Evolutionary conservation across 2,888 invertebrate species (phyloP).

Genomic region (Drosophila nigricruria): DNA sequence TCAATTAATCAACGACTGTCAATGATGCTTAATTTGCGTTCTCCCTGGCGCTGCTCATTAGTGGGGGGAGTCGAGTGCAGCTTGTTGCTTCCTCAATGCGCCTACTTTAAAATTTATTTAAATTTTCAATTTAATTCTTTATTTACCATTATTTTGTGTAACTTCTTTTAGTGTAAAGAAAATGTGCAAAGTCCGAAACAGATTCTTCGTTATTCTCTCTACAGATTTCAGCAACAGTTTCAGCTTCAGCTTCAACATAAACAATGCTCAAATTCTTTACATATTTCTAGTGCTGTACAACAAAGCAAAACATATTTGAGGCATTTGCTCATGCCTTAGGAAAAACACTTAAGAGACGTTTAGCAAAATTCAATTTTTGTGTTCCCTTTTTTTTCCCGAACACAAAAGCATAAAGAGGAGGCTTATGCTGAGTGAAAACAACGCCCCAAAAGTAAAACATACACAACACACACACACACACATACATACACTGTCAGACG

Average conservation of each 20-base stretch:
- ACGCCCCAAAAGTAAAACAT: conserved; percentile 70
- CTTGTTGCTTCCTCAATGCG: conserved; percentile 46
- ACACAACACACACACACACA: conserved; percentile 32
- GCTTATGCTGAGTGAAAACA: conserved; percentile 50
- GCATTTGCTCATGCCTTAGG: conserved; percentile 29
- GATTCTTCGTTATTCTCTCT: background rate
- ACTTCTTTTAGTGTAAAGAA: background rate
- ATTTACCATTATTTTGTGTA: background rate
- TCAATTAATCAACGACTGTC: conserved; percentile 77
- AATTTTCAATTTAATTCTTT: conserved; percentile 18
- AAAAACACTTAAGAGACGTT: conserved; percentile 62
- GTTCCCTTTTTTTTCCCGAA: conserved; percentile 25
- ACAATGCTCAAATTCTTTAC: conserved; percentile 10
- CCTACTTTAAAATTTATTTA: conserved; percentile 5
- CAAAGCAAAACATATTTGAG: conserved; percentile 60
- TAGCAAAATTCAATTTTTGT: conserved; percentile 63
- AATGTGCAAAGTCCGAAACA: background rate
- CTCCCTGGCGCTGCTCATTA: background rate
- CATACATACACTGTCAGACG: conserved; percentile 24
- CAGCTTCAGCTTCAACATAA: background rate
- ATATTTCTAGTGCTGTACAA: conserved; percentile 20
- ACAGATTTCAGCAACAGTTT: background rate
- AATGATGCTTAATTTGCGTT: conserved; percentile 69
- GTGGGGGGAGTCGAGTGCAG: background rate
- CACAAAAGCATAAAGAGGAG: no score